Base-by-base conservation (phyloP, 2,888 invertebrate species). In the Pomacea canaliculata region DNA sequence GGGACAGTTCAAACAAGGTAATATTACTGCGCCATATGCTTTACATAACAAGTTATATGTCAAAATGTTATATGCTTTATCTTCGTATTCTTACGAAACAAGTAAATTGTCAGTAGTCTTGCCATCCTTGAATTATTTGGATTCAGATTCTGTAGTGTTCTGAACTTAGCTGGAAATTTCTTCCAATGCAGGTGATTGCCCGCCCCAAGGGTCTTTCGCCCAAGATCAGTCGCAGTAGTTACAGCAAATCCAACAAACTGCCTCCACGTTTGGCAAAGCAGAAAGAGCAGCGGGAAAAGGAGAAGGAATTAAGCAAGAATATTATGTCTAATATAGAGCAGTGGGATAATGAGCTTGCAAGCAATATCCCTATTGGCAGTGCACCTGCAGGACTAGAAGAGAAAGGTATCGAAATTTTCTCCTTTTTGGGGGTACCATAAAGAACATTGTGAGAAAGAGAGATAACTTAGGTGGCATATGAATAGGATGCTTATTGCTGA, bases 251-350 rank as follows among this genome's bases (percentile, higher is more conserved):
- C 86, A 93, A 92, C 81, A 94, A 94, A 86, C 91, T 95, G 68
- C 94, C 95, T 0, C 95, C 95, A 3, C 93, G 96, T 70, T 94
- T 96, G 85, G 95, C 94, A 63, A 95, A 95, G 87, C 95, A 95
- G 88, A 92, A 94, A 70, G 93, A 94, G 83, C 93, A 93, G 76
- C 92, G 92, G 80, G 91, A 93, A 75, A 89, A 85, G 66, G 87
- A 87, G 78, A 86, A 84, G 70, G 84, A 86, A 67, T 83, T 83
- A 73, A 85, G 78, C 60, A 82, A 83, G 37, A 83, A 80, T 63
- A 81, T 85, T 69, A 87, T 90, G 88, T 87, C 89, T 19, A 89
- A 89, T 79, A 90, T 90, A n/a, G 91, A 90, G 76, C 87, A 87
- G 78, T 91, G 91, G 91, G 88, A 90, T 79, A 90, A 90, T 79